These are phyloP conservation scores for Parasteatoda lunata DNA, from an alignment of 2,888 invertebrate genomes.

Conservation along the genomic window DNA sequence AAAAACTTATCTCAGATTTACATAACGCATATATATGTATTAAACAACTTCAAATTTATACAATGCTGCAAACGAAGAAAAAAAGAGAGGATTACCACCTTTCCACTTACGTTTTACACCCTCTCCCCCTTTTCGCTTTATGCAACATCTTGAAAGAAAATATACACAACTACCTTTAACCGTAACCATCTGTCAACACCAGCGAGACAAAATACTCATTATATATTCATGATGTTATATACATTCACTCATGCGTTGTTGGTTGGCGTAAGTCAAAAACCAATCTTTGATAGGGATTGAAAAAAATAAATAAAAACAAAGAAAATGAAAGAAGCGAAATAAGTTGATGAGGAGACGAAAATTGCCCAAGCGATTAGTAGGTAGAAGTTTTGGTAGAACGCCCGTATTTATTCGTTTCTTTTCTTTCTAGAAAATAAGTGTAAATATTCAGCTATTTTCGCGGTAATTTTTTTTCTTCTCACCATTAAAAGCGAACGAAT, in stretches of 20 bases:
- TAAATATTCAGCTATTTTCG: too few species aligned
- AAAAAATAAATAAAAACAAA: slow-evolving; percentile 3
- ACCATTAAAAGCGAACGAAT: too few species aligned
- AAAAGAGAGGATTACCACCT: neutral
- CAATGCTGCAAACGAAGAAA: neutral
- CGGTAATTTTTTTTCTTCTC: too few species aligned
- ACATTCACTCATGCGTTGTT: slow-evolving; percentile 52
- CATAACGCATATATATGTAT: slow-evolving; percentile 54
- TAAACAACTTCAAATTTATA: slow-evolving; percentile 34
- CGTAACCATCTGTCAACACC: slow-evolving; percentile 46
- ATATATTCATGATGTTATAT: slow-evolving; percentile 64
- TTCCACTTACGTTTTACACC: slow-evolving; percentile 11
- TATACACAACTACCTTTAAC: neutral
- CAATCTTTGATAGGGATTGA: slow-evolving; percentile 6
- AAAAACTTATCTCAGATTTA: slow-evolving; percentile 33
- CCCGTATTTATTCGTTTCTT: too few species aligned
- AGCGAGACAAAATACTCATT: slow-evolving; percentile 34
- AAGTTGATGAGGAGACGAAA: neutral
- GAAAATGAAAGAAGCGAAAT: neutral
- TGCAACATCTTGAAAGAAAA: neutral
- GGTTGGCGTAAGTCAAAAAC: slow-evolving; percentile 59
- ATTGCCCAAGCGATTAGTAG: neutral
- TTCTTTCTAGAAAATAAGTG: too few species aligned
- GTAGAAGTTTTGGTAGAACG: too few species aligned
- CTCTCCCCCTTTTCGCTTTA: neutral